phyloP scores from a whole-genome alignment of 2,888 invertebrate genomes.

The Melanchra persicariae region DNA sequence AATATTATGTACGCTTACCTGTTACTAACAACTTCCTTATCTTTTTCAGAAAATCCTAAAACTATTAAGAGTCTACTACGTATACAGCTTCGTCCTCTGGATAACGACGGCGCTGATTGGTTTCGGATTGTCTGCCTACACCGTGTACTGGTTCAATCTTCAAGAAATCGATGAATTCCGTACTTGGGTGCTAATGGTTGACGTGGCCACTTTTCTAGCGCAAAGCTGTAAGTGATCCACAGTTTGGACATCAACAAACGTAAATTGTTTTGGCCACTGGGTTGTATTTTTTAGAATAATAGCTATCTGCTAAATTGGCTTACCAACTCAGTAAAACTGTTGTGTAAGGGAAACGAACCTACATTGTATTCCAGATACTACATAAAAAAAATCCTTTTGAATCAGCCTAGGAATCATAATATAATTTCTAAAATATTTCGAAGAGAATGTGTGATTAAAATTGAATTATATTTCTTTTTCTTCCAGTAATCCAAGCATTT shows the following conservation, averaged over 20 bases:
- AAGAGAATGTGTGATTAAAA: too few species aligned
- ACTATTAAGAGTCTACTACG: conserved; percentile 35
- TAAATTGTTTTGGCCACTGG: neutral
- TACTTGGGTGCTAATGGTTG: conserved; percentile 42
- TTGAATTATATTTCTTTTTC: too few species aligned
- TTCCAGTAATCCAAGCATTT: conserved; percentile 60
- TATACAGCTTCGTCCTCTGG: conserved; percentile 42
- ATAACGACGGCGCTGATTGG: conserved; percentile 36
- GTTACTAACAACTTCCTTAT: neutral
- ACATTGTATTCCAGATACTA: neutral
- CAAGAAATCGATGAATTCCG: conserved; percentile 42
- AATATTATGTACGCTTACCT: neutral
- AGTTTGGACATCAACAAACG: neutral
- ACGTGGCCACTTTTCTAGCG: conserved; percentile 16
- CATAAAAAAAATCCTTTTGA: neutral
- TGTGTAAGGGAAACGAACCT: neutral
- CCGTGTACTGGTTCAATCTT: conserved; percentile 43
- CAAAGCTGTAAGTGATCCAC: conserved; percentile 31
- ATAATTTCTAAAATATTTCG: too few species aligned
- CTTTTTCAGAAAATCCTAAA: conserved; percentile 42
- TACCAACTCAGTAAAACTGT: too few species aligned
- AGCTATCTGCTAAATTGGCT: too few species aligned
- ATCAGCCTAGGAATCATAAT: too few species aligned
- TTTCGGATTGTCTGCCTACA: conserved; percentile 35
- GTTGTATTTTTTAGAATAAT: too few species aligned